Evolutionary conservation across 1,140 invertebrate genomes (phyloP).

Genomic region (Penaeus vannamei): DNA sequence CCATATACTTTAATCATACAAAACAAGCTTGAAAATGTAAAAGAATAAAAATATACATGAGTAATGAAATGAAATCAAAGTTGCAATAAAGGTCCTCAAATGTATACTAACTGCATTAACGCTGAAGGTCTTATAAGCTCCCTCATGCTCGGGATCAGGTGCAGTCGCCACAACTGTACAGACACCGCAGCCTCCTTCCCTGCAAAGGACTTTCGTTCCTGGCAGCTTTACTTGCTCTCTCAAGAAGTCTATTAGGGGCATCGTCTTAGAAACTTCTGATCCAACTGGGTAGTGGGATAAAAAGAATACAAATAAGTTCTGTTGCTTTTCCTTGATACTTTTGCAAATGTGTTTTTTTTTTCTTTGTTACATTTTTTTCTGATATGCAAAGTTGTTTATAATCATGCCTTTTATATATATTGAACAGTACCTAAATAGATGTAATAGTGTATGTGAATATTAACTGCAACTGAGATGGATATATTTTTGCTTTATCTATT

Average conservation of each 20-base stretch:
- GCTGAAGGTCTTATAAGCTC: slow-evolving; percentile 42
- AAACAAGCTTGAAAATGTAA: no score
- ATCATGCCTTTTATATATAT: no score
- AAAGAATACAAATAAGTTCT: neutral
- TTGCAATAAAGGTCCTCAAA: no score
- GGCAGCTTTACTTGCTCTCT: slow-evolving; percentile 35
- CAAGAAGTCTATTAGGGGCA: slow-evolving; percentile 48
- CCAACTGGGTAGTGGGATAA: neutral
- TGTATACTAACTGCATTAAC: slow-evolving; percentile 20
- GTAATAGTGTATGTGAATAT: no score
- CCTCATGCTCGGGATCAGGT: slow-evolving; percentile 74
- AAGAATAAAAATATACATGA: no score
- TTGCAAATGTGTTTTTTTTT: neutral
- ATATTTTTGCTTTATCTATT: no score
- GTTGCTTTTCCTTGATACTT: no score
- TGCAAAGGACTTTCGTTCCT: slow-evolving; percentile 74
- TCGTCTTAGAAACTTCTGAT: slow-evolving; percentile 44
- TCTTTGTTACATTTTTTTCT: neutral
- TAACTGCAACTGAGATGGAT: no score
- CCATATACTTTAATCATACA: no score
- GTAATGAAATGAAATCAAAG: no score
- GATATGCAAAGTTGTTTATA: no score
- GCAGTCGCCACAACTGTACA: slow-evolving; percentile 81
- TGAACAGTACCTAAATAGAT: no score
- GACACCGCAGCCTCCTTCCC: slow-evolving; percentile 86